These are phyloP conservation scores for Lasioglossum oenotherae DNA, from an alignment of 2,888 invertebrate genomes.

Conservation along the genomic window DNA sequence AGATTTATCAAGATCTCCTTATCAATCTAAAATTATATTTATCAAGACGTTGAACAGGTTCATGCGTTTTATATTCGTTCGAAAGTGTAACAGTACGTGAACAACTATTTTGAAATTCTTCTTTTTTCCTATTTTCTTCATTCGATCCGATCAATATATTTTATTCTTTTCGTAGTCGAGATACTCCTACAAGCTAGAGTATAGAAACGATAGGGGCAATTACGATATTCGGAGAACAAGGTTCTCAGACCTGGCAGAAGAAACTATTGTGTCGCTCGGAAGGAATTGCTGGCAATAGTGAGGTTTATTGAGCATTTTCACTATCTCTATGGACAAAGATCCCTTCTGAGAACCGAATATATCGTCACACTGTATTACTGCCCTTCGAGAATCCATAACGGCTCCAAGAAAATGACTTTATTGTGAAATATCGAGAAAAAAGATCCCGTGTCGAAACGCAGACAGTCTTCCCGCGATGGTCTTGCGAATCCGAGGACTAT, in stretches of 20 bases:
- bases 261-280: background rate
- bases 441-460: background rate
- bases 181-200: constrained; percentile 24
- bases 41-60: constrained; percentile 12
- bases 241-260: background rate
- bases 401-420: background rate
- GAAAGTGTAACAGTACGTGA: constrained; percentile 26
- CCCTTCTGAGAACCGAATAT: background rate
- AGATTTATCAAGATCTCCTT: constrained; percentile 22
- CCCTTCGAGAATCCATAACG: background rate
- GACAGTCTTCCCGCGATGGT: background rate
- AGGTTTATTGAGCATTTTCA: constrained; percentile 12
- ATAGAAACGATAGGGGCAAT: constrained; percentile 30
- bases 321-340: constrained; percentile 4
- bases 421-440: background rate
- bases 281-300: constrained; percentile 10
- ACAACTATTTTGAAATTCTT: constrained; percentile 20
- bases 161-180: constrained; percentile 23
- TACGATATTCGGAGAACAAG: constrained; percentile 13
- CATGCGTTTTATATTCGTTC: constrained; percentile 17
- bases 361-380: background rate
- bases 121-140: background rate
- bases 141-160: constrained; percentile 21
- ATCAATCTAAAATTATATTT: constrained; percentile 27
- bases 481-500: background rate